Conservation (phyloP, 2,797 vertebrate species). For the Trichosurus vulpecula region DNA sequence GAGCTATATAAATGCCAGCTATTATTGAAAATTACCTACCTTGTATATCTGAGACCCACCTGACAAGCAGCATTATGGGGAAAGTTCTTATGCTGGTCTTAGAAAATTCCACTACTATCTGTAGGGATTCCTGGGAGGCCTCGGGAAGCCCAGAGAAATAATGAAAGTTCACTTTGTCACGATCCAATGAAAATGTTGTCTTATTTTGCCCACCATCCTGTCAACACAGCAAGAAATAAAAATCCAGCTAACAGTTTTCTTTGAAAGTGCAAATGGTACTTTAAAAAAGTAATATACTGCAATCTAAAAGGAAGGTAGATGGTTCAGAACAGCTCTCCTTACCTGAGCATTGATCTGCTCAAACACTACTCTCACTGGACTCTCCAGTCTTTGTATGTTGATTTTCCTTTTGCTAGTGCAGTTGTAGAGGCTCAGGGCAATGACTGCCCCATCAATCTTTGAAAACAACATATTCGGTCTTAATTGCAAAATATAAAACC, state of each 20-base stretch:
- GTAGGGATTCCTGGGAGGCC: slow-evolving; percentile 82
- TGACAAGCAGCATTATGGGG: slow-evolving; percentile 89
- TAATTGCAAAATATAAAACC: not conserved
- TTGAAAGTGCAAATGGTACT: not conserved
- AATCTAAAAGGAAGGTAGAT: fast-evolving
- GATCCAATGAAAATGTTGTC: slow-evolving; percentile 74
- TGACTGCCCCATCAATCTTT: slow-evolving; percentile 82
- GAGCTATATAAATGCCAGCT: not conserved
- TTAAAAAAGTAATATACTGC: fast-evolving
- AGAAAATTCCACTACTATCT: slow-evolving; percentile 84
- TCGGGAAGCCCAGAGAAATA: slow-evolving; percentile 83
- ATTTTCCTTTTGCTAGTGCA: slow-evolving; percentile 86
- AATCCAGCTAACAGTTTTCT: not conserved
- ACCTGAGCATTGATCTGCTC: slow-evolving; percentile 78
- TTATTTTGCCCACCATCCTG: slow-evolving; percentile 65
- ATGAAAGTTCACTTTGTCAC: slow-evolving; percentile 84
- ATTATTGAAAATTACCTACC: not conserved
- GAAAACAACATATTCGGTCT: slow-evolving; percentile 22
- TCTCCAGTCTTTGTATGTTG: slow-evolving; percentile 76
- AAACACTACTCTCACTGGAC: slow-evolving; percentile 83
- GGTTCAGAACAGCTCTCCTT: not conserved
- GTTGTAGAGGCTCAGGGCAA: slow-evolving; percentile 84
- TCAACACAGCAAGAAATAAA: not conserved
- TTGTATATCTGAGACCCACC: slow-evolving; percentile 77
- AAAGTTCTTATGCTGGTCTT: slow-evolving; percentile 77